These are phyloP conservation scores for Neria commutata DNA, from an alignment of 2,888 invertebrate species.

Conservation along the genomic window DNA sequence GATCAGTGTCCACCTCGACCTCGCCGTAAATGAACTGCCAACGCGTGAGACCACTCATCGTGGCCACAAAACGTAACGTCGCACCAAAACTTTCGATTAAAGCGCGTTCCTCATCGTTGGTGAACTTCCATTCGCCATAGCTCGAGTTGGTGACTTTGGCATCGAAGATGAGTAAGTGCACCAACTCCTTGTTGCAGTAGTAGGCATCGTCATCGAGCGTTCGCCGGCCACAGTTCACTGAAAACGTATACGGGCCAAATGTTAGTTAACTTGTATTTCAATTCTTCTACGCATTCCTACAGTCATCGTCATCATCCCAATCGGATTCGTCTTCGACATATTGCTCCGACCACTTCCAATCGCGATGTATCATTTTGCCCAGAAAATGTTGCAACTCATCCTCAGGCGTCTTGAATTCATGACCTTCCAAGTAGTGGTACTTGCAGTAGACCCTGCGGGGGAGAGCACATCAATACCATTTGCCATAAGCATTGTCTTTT, in stretches of 20 bases:
- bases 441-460: constrained; percentile 89
- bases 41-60: constrained; percentile 86
- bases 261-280: constrained; percentile 1
- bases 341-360: constrained; percentile 71
- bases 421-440: constrained; percentile 81
- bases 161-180: constrained; percentile 85
- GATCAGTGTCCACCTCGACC: constrained; percentile 63
- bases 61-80: constrained; percentile 81
- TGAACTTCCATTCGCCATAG: constrained; percentile 66
- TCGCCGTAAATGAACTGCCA: constrained; percentile 80
- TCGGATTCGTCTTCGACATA: constrained; percentile 61
- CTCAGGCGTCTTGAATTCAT: constrained; percentile 76
- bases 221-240: constrained; percentile 71
- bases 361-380: constrained; percentile 67
- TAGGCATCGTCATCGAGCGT: constrained; percentile 73
- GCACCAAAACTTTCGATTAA: constrained; percentile 74
- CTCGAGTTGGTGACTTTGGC: constrained; percentile 74
- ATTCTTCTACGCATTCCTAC: no score
- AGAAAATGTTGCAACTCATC: constrained; percentile 78
- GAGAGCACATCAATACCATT: constrained; percentile 2
- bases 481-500: no score
- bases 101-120: constrained; percentile 63
- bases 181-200: constrained; percentile 83
- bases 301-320: constrained; percentile 50
- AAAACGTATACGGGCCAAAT: neutral